These are phyloP conservation scores for Cyclophora albipunctata DNA, from an alignment of 2,888 invertebrate species.

Conservation along the genomic window DNA sequence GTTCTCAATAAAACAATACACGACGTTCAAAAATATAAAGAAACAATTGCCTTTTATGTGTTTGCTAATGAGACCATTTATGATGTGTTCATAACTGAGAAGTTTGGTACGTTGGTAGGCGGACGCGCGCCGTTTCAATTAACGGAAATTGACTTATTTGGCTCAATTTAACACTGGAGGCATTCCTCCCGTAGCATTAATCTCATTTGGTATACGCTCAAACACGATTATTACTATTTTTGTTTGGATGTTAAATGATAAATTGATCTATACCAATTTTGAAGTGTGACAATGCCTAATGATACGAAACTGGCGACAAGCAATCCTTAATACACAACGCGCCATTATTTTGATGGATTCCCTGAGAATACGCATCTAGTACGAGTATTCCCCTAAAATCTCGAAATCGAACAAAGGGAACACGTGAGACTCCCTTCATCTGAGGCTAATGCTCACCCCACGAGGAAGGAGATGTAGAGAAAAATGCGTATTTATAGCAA, in stretches of 20 bases:
- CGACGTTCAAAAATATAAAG: constrained; percentile 49
- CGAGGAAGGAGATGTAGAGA: constrained; percentile 72
- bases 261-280: constrained; percentile 15
- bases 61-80: constrained; percentile 46
- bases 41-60: constrained; percentile 65
- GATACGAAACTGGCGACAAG: constrained; percentile 55
- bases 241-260: constrained; percentile 21
- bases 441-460: constrained; percentile 71
- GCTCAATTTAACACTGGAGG: constrained; percentile 19
- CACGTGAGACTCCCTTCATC: constrained; percentile 67
- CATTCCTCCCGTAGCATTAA: constrained; percentile 16
- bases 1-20: constrained; percentile 50
- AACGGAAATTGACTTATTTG: constrained; percentile 18
- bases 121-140: constrained; percentile 23
- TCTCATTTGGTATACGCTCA: constrained; percentile 10
- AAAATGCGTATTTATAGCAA: constrained; percentile 77
- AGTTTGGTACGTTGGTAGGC: constrained; percentile 4
- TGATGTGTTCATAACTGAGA: constrained; percentile 29
- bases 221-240: constrained; percentile 17
- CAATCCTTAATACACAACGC: constrained; percentile 64
- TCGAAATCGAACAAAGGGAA: constrained; percentile 70
- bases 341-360: constrained; percentile 73
- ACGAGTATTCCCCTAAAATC: constrained; percentile 70
- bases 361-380: constrained; percentile 63
- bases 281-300: constrained; percentile 45